Conservation (phyloP, 1,140 invertebrate species). For the Drosophila lacertosa region DNA sequence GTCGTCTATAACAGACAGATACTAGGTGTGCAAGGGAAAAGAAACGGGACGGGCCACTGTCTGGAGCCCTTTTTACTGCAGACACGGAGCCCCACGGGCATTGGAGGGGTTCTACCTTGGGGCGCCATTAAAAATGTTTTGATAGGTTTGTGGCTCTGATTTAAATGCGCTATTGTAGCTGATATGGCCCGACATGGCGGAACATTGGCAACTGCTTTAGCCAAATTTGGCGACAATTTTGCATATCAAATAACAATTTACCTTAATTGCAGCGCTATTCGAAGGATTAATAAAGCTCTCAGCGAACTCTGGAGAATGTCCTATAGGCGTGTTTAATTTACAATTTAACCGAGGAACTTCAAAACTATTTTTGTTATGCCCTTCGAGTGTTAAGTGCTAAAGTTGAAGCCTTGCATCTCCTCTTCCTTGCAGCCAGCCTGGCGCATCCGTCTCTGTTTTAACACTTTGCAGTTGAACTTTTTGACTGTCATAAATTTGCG, state of each 20-base stretch:
- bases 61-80: slow-evolving; percentile 20
- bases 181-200: slow-evolving; percentile 7
- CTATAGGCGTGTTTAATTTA: background rate
- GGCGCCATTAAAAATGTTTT: slow-evolving; percentile 77
- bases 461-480: slow-evolving; percentile 43
- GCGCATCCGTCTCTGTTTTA: slow-evolving; percentile 20
- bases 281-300: background rate
- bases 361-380: background rate
- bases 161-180: slow-evolving; percentile 40
- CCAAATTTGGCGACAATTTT: no score
- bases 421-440: background rate
- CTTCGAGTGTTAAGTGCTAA: background rate
- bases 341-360: background rate
- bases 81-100: background rate
- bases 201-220: slow-evolving; percentile 23
- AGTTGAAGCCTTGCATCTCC: background rate
- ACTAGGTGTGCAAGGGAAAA: no score
- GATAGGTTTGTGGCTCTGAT: slow-evolving; percentile 72
- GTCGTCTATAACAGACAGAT: slow-evolving; percentile 2
- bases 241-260: slow-evolving; percentile 3
- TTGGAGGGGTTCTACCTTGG: background rate
- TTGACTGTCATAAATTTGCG: slow-evolving; percentile 75
- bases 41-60: background rate
- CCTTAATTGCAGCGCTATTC: background rate
- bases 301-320: background rate